A percentile compares a stretch with the other conserved stretches of the same genome.
These are phyloP conservation scores for Dysmachus trigonus DNA, from an alignment of 2,888 invertebrate species.

Conservation along the genomic window DNA sequence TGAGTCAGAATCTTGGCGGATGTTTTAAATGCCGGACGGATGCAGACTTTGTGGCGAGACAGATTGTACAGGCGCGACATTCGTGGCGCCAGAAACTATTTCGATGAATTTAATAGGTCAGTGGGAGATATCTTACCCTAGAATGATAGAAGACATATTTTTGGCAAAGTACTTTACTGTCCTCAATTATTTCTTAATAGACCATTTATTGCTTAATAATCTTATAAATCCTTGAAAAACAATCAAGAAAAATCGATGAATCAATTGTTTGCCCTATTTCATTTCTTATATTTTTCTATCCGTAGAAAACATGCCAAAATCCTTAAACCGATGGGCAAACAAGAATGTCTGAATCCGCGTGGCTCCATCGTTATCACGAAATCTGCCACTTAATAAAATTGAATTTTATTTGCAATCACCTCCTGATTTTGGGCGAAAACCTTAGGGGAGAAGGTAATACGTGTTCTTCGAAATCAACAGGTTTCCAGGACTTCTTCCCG, in stretches of 20 bases:
- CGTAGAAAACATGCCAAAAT: not conserved
- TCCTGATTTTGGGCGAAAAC: not conserved
- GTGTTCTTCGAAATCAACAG: slow-evolving; percentile 34
- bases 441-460: not conserved
- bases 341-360: not conserved
- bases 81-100: slow-evolving; percentile 42
- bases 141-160: not conserved
- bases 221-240: not conserved
- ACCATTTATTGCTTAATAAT: not conserved
- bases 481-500: not conserved
- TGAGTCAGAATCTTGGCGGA: not conserved
- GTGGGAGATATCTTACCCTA: not conserved
- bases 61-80: slow-evolving; percentile 34
- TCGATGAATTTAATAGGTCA: not conserved
- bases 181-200: not conserved
- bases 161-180: not conserved
- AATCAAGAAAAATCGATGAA: not conserved
- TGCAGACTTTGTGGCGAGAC: slow-evolving; percentile 37
- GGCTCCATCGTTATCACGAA: slow-evolving; percentile 1
- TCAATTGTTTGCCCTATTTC: not conserved
- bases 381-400: slow-evolving; percentile 42
- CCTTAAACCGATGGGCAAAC: not conserved
- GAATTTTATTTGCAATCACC: slow-evolving; percentile 34
- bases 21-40: not conserved
- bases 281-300: not conserved